Conservation (phyloP, 2,113 vertebrate genomes). For the Rallus limicola region DNA sequence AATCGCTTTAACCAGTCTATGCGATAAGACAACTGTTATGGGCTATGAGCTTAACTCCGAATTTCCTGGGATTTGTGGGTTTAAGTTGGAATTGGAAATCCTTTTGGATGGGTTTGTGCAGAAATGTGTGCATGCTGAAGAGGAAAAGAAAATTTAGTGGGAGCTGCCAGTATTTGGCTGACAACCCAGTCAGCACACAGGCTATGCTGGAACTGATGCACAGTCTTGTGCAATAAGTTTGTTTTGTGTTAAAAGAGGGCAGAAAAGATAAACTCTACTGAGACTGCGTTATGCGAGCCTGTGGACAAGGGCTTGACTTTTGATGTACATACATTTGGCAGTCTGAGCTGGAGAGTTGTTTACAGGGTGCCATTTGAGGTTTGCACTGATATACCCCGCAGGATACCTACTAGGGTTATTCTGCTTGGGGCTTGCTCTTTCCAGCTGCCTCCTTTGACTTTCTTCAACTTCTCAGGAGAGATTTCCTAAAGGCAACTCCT, state of each 20-base stretch:
- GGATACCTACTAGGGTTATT: neutral
- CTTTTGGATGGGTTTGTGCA: neutral
- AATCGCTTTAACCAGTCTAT: neutral
- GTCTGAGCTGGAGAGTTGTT: slow-evolving; percentile 9
- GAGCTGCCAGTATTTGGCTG: slow-evolving; percentile 56
- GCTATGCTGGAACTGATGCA: slow-evolving; percentile 36
- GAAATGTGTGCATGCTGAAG: neutral
- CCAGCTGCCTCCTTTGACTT: slow-evolving; percentile 8
- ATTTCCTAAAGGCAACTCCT: neutral
- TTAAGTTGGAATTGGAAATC: slow-evolving; percentile 1
- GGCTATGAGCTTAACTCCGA: neutral
- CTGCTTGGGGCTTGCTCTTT: neutral
- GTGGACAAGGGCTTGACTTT: slow-evolving; percentile 27
- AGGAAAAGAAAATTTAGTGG: slow-evolving; percentile 23
- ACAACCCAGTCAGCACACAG: neutral
- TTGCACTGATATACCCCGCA: neutral
- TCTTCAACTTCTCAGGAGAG: neutral
- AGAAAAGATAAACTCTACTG: slow-evolving; percentile 27
- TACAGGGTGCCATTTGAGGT: slow-evolving; percentile 16
- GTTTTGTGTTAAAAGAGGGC: slow-evolving; percentile 43
- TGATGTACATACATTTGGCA: slow-evolving; percentile 19
- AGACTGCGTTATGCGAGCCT: slow-evolving; percentile 7
- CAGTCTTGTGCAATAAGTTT: slow-evolving; percentile 57
- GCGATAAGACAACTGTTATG: neutral
- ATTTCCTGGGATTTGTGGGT: neutral